Percentiles rank a stretch among this genome's conserved stretches.
phyloP scores from a whole-genome alignment of 2,797 vertebrate species.

The Clamator glandarius region DNA sequence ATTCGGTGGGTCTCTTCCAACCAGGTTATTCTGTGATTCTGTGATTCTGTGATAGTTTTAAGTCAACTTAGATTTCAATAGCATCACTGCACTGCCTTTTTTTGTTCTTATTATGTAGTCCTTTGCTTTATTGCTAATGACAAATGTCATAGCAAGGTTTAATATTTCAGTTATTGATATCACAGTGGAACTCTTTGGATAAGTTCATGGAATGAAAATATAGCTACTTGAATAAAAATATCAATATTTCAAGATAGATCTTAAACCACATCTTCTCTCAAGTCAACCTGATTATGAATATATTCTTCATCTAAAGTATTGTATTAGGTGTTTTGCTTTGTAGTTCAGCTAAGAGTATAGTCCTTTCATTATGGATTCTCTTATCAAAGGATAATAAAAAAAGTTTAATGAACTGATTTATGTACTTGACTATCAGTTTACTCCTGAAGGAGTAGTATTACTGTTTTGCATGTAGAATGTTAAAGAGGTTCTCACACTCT shows the following conservation, averaged over 20 bases:
- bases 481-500: not conserved
- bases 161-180: not conserved
- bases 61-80: too few species aligned
- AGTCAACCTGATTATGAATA: not conserved
- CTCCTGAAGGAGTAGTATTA: not conserved
- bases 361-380: not conserved
- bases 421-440: not conserved
- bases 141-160: not conserved
- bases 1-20: too few species aligned
- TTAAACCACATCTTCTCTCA: not conserved
- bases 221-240: not conserved
- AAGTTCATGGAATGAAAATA: not conserved
- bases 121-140: not conserved
- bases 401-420: not conserved
- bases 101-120: not conserved
- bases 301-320: not conserved
- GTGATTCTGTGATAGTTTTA: too few species aligned
- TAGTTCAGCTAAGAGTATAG: not conserved
- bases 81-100: too few species aligned
- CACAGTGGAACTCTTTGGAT: not conserved
- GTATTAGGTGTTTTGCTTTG: not conserved
- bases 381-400: not conserved
- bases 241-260: not conserved
- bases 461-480: not conserved
- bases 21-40: too few species aligned